A percentile compares a stretch with the other conserved stretches of the same genome.
phyloP scores from a whole-genome alignment of 2,888 invertebrate genomes.

The Candidula unifasciata region DNA sequence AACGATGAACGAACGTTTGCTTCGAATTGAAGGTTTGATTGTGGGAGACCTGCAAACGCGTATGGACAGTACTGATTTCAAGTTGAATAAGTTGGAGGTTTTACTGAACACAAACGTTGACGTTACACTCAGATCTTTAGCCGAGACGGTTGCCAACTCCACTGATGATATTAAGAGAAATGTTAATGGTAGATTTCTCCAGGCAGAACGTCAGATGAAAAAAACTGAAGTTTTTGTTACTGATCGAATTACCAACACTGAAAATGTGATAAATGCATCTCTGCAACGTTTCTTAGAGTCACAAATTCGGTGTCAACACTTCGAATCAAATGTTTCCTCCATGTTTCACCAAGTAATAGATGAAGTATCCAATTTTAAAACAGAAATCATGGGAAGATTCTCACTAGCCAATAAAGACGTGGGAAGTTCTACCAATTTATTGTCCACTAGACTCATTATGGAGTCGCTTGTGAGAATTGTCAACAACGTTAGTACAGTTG shows the following conservation, averaged over 20 bases:
- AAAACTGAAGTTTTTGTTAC: not conserved
- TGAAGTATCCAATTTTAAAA: not conserved
- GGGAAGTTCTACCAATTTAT: not conserved
- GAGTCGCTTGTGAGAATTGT: not conserved
- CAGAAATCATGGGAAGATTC: not conserved
- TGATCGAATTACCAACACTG: not conserved
- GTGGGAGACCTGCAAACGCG: not conserved
- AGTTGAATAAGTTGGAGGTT: not conserved
- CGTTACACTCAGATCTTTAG: not conserved
- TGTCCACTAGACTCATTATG: not conserved
- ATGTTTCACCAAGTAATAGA: not conserved
- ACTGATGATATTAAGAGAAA: not conserved
- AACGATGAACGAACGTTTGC: not conserved
- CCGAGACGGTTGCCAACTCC: not conserved
- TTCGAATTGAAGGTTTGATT: not conserved
- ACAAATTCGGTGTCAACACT: not conserved
- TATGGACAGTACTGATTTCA: not conserved
- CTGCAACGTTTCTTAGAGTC: not conserved
- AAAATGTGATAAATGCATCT: not conserved
- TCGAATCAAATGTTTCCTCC: not conserved
- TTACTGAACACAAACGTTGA: not conserved
- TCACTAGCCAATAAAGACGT: not conserved
- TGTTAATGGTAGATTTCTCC: not conserved
- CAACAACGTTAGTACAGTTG: not conserved
- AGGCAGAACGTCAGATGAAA: not conserved